Percentiles rank a stretch among this genome's conserved stretches.
These are phyloP conservation scores for Sylvietta virens DNA, from an alignment of 2,113 vertebrate species.

Conservation along the genomic window DNA sequence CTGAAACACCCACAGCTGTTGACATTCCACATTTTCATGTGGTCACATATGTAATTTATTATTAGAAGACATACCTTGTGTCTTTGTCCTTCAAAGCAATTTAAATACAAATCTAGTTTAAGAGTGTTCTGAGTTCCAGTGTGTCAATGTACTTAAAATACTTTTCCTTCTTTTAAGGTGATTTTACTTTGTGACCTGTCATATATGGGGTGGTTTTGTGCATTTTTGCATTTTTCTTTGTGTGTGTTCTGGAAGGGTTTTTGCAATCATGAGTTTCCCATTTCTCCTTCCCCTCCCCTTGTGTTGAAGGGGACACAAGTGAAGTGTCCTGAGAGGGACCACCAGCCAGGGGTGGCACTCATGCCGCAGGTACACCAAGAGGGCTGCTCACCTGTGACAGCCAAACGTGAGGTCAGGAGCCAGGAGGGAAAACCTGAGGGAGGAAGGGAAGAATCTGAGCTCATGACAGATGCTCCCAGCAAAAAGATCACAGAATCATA, in stretches of 20 bases:
- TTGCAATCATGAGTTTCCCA: not conserved
- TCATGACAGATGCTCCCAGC: not conserved
- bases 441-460: not conserved
- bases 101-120: not conserved
- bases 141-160: not conserved
- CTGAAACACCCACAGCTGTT: not conserved
- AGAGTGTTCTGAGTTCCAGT: not conserved
- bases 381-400: not conserved
- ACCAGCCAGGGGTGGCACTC: not conserved
- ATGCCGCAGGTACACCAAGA: rapidly evolving
- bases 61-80: not conserved
- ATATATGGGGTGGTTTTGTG: not conserved
- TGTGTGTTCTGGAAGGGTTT: not conserved
- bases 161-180: not conserved
- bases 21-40: not conserved
- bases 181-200: not conserved
- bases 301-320: not conserved
- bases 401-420: not conserved
- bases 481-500: not conserved
- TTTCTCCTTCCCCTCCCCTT: not conserved
- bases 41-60: not conserved
- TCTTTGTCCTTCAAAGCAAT: not conserved
- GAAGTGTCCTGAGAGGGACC: not conserved
- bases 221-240: not conserved
- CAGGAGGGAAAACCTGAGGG: not conserved